Percentiles rank a stretch among this genome's conserved stretches.
Conservation (phyloP, 2,113 vertebrate genomes). For the Picathartes gymnocephalus region DNA sequence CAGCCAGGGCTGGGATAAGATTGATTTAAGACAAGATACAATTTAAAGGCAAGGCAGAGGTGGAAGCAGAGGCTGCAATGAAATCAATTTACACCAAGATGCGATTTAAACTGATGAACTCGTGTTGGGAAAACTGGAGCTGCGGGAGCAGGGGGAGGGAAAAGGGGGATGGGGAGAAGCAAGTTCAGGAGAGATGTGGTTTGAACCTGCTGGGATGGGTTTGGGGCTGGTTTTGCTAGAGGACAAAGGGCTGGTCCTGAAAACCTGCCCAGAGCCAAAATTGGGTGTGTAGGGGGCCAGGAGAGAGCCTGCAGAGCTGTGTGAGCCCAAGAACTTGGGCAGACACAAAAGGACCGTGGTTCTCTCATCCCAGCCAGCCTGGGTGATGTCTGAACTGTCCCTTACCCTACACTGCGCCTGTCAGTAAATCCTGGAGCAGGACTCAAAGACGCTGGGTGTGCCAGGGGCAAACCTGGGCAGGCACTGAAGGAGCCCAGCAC, state of each 20-base stretch:
- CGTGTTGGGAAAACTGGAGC: not conserved
- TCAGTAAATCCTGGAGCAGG: not conserved
- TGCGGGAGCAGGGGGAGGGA: not conserved
- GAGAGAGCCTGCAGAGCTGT: not conserved
- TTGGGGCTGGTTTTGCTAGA: not conserved
- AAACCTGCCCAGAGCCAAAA: not conserved
- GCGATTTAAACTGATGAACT: conserved; percentile 46
- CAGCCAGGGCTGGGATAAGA: not conserved
- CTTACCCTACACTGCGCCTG: not conserved
- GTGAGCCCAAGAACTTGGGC: not conserved
- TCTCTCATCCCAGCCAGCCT: not conserved
- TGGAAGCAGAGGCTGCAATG: conserved; percentile 16
- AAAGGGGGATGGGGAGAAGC: not conserved
- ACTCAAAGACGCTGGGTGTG: not conserved
- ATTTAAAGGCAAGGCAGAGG: conserved; percentile 51
- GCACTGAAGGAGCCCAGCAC: not conserved
- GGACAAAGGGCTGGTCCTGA: not conserved
- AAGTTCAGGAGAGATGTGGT: not conserved
- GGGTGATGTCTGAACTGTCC: not conserved
- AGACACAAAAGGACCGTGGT: not conserved
- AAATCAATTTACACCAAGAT: conserved; percentile 42
- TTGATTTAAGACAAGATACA: conserved; percentile 44
- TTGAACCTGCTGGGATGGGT: not conserved
- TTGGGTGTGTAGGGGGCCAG: accelerated
- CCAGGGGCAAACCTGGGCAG: not conserved